phyloP scores from a whole-genome alignment of 2,888 invertebrate species.

The Odiellus spinosus region DNA sequence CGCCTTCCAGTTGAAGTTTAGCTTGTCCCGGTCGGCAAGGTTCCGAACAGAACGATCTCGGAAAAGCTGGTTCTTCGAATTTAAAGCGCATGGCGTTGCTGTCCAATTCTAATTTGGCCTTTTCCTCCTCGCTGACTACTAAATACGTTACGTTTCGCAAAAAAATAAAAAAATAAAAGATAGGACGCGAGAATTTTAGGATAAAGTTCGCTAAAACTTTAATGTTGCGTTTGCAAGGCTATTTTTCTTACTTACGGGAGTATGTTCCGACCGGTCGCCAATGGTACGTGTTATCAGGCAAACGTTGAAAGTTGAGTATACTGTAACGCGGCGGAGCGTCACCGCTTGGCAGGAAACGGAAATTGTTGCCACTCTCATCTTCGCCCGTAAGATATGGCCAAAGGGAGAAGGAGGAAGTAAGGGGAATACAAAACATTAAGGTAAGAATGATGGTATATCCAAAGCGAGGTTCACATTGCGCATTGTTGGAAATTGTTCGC shows the following conservation, averaged over 20 bases:
- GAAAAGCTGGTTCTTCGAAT: conserved; percentile 25
- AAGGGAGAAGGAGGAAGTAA: too few relatives aligned
- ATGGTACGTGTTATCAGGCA: conserved; percentile 24
- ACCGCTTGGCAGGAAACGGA: conserved; percentile 34
- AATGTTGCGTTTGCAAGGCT: too few relatives aligned
- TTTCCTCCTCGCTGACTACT: conserved; percentile 23
- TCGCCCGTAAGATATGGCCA: conserved; percentile 3
- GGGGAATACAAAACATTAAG: too few relatives aligned
- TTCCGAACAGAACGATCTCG: conserved; percentile 33
- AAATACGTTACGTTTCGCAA: not conserved
- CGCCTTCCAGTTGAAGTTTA: conserved; percentile 27
- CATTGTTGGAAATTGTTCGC: too few relatives aligned
- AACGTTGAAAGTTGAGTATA: conserved; percentile 36
- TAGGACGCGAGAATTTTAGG: not conserved
- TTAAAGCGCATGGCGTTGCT: conserved; percentile 28
- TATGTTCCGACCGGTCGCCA: conserved; percentile 38
- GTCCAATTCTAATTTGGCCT: conserved; percentile 28
- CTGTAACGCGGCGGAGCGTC: conserved; percentile 40
- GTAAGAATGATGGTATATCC: too few relatives aligned
- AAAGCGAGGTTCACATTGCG: too few relatives aligned
- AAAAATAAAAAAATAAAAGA: not conserved
- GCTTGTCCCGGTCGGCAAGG: conserved; percentile 28
- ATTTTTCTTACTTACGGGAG: conserved; percentile 20
- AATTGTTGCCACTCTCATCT: conserved; percentile 36
- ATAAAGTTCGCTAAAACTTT: not conserved